These are phyloP conservation scores for Melieria crassipennis DNA, from an alignment of 2,888 invertebrate genomes.

Conservation along the genomic window DNA sequence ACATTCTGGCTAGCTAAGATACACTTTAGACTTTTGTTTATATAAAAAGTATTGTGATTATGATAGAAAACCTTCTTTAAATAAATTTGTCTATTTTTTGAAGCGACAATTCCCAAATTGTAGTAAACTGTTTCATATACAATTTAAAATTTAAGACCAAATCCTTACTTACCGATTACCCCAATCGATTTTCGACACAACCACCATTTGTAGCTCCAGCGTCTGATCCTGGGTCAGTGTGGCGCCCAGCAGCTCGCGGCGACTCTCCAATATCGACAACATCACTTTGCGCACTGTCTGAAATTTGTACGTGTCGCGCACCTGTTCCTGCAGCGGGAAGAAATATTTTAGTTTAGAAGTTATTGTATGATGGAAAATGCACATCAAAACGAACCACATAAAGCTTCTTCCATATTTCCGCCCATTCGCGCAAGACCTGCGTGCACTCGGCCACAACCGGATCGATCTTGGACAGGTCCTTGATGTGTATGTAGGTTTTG, in stretches of 20 bases:
- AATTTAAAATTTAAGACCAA: background rate
- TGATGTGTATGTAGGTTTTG: constrained; percentile 83
- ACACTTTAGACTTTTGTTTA: constrained; percentile 60
- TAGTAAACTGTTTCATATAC: background rate
- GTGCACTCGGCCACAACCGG: constrained; percentile 91
- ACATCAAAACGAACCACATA: constrained; percentile 78
- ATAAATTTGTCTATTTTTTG: constrained; percentile 45
- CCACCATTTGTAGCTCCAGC: constrained; percentile 83
- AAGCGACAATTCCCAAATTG: constrained; percentile 22
- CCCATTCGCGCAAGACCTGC: constrained; percentile 93
- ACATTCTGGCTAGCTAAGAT: constrained; percentile 39
- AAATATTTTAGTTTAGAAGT: background rate
- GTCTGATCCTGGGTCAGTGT: constrained; percentile 93
- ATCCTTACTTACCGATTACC: constrained; percentile 82
- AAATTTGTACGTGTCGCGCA: constrained; percentile 85
- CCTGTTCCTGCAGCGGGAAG: constrained; percentile 68
- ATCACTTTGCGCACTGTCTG: constrained; percentile 88
- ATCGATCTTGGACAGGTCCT: constrained; percentile 88
- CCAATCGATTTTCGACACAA: constrained; percentile 94
- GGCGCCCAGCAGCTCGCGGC: constrained; percentile 85
- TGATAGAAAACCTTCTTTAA: constrained; percentile 54
- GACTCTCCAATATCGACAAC: constrained; percentile 86
- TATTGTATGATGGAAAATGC: too few species aligned
- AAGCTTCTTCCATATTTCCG: constrained; percentile 88
- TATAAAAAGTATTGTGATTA: constrained; percentile 63